Conservation (phyloP, 2,888 invertebrate genomes). For the Mythimna impura region DNA sequence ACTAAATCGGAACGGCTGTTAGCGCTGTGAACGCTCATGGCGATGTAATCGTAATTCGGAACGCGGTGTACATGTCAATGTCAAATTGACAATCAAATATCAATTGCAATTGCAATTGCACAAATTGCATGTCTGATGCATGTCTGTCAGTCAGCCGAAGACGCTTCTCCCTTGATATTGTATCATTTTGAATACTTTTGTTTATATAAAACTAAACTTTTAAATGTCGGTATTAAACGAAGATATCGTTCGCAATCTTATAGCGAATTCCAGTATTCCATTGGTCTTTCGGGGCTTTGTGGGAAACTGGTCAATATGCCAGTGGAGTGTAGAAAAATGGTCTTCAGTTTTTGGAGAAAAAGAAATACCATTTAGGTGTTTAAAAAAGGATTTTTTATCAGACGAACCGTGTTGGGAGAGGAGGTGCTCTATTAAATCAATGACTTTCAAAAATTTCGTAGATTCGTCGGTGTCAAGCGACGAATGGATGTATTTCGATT, state of each 20-base stretch:
- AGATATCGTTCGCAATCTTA: slow-evolving; percentile 74
- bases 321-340: slow-evolving; percentile 92
- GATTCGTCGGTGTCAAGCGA: slow-evolving; percentile 76
- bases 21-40: no score
- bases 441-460: slow-evolving; percentile 92
- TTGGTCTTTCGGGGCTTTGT: slow-evolving; percentile 89
- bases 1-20: no score
- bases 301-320: slow-evolving; percentile 89
- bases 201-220: slow-evolving; percentile 13
- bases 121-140: no score
- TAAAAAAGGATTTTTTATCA: slow-evolving; percentile 79
- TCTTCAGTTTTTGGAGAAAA: slow-evolving; percentile 88
- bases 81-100: no score
- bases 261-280: slow-evolving; percentile 81
- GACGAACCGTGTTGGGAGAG: slow-evolving; percentile 95
- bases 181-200: not conserved
- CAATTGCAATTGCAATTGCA: no score
- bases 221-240: slow-evolving; percentile 77
- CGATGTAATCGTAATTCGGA: no score
- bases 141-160: slow-evolving; percentile 7
- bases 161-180: not conserved
- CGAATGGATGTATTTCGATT: slow-evolving; percentile 96
- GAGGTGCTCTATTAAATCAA: slow-evolving; percentile 89
- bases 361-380: slow-evolving; percentile 90
- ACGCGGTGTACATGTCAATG: no score